A percentile compares a stretch with the other conserved stretches of the same genome.
phyloP scores from a whole-genome alignment of 2,113 vertebrate genomes.

The Myocastor coypus region DNA sequence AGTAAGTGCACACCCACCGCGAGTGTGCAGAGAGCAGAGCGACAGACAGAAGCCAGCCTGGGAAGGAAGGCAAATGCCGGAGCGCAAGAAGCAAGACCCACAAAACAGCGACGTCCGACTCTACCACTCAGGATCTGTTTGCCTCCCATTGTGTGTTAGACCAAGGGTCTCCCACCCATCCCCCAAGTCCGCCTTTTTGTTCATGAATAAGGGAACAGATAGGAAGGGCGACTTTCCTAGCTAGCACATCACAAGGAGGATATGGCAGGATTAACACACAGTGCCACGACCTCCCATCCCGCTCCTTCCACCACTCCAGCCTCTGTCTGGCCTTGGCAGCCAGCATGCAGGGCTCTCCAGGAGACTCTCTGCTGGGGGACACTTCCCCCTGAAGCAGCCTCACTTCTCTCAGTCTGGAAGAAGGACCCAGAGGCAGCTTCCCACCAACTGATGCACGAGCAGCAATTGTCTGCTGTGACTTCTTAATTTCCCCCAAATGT shows the following conservation, averaged over 20 bases:
- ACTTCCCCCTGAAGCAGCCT: background rate
- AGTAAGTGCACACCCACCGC: background rate
- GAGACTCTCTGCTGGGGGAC: background rate
- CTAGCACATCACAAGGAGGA: background rate
- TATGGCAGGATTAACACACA: background rate
- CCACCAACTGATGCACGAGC: conserved; percentile 67
- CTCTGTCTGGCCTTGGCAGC: background rate
- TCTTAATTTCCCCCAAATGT: conserved; percentile 75
- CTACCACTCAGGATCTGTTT: background rate
- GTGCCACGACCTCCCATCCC: background rate
- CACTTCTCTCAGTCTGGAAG: conserved; percentile 41
- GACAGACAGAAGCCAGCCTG: background rate
- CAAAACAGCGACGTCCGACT: background rate
- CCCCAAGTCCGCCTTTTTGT: background rate
- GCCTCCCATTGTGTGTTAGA: background rate
- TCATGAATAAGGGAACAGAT: background rate
- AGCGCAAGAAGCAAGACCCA: background rate
- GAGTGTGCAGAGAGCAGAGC: background rate
- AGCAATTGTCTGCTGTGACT: conserved; percentile 55
- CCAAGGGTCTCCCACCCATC: background rate
- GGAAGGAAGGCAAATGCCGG: background rate
- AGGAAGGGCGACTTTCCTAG: background rate
- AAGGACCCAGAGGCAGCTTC: conserved; percentile 48
- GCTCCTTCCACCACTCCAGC: background rate
- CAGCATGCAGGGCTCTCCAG: background rate